These are phyloP conservation scores for Nylanderia fulva DNA, from an alignment of 1,140 invertebrate genomes.

Conservation along the genomic window DNA sequence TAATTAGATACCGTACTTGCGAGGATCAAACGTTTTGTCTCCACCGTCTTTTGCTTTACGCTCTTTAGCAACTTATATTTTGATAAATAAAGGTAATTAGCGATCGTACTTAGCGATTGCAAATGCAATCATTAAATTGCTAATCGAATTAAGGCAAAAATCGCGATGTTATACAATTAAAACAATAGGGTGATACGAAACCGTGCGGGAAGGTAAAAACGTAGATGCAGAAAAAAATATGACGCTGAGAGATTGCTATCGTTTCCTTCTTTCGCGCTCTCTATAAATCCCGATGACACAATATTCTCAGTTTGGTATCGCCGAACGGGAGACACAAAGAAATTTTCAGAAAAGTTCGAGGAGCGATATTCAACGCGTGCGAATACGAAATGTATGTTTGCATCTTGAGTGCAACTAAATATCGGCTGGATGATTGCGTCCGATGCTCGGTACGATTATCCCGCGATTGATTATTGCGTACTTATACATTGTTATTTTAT, in stretches of 20 bases:
- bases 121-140: conserved; percentile 26
- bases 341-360: not conserved
- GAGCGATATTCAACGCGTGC: conserved; percentile 23
- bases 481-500: conserved; percentile 82
- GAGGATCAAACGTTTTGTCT: conserved; percentile 29
- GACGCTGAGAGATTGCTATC: not conserved
- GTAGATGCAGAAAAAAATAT: not conserved
- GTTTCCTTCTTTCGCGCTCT: not conserved
- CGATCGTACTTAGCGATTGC: not conserved
- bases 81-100: not conserved
- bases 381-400: conserved; percentile 27
- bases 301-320: conserved; percentile 16
- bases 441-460: conserved; percentile 65
- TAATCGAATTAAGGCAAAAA: conserved; percentile 34
- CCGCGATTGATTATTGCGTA: conserved; percentile 71
- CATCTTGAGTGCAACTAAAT: conserved; percentile 12
- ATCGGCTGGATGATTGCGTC: conserved; percentile 45
- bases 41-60: not conserved
- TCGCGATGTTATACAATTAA: conserved; percentile 35
- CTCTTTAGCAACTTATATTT: conserved; percentile 44
- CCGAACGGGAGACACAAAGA: not conserved
- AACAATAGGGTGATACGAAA: not conserved
- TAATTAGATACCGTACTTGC: conserved; percentile 10
- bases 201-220: conserved; percentile 1
- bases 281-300: not conserved